phyloP scores from a whole-genome alignment of 2,113 vertebrate genomes.

The Neodon shergylaensis region DNA sequence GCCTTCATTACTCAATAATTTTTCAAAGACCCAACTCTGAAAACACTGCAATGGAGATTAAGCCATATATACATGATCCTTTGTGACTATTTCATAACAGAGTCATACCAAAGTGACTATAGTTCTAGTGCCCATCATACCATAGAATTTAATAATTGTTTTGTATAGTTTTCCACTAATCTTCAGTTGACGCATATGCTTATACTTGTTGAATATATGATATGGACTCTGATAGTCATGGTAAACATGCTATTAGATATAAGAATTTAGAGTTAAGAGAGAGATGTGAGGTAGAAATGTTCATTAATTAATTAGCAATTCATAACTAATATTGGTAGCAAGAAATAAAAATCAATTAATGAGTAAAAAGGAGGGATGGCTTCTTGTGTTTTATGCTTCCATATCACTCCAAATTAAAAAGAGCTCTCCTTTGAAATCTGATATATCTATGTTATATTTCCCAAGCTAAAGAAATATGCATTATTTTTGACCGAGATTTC shows the following conservation, averaged over 20 bases:
- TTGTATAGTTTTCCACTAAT: not conserved
- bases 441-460: not conserved
- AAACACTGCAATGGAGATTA: not conserved
- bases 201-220: not conserved
- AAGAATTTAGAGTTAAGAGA: not conserved
- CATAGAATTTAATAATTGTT: not conserved
- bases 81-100: not conserved
- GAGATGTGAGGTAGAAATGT: not conserved
- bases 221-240: not conserved
- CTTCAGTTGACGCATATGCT: not conserved
- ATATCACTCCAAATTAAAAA: rapidly evolving
- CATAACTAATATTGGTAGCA: not conserved
- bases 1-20: not conserved
- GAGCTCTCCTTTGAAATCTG: not conserved
- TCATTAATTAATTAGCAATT: not conserved
- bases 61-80: not conserved
- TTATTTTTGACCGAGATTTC: too few species aligned
- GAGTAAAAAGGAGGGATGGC: not conserved
- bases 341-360: not conserved
- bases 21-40: not conserved
- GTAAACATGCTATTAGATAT: not conserved
- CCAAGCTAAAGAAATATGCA: not conserved
- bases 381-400: not conserved
- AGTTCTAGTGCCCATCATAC: not conserved
- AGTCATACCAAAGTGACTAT: not conserved